Conservation (phyloP, 1,140 invertebrate species). For the Drosophila funebris region DNA sequence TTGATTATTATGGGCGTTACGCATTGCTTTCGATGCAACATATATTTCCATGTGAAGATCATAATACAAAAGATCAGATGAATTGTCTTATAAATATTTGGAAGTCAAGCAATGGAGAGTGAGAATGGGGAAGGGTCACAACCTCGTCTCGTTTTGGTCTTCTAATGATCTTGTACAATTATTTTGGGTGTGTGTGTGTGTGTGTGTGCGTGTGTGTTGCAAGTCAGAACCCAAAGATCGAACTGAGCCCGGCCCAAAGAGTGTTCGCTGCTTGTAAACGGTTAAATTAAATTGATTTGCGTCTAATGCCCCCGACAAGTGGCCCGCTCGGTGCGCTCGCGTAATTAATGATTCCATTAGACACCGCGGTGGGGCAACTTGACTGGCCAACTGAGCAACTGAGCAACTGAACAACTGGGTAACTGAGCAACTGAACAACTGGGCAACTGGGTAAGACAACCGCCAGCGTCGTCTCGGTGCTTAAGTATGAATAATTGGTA, state of each 20-base stretch:
- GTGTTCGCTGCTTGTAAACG: conserved; percentile 79
- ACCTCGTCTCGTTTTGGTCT: conserved; percentile 5
- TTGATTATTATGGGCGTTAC: conserved; percentile 25
- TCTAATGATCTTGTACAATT: conserved; percentile 80
- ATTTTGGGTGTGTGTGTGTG: conserved; percentile 32
- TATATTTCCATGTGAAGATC: conserved; percentile 11
- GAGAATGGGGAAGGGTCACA: neutral
- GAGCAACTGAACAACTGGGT: neutral
- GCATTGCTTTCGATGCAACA: conserved; percentile 6
- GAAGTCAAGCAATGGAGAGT: conserved; percentile 46
- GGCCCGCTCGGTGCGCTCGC: conserved; percentile 59
- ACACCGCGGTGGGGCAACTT: conserved; percentile 54
- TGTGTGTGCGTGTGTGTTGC: neutral
- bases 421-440: conserved; percentile 13
- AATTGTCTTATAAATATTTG: conserved; percentile 81
- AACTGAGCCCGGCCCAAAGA: conserved; percentile 27
- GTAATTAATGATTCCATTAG: conserved; percentile 82
- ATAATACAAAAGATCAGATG: conserved; percentile 45
- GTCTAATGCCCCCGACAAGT: conserved; percentile 80
- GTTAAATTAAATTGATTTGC: conserved; percentile 83
- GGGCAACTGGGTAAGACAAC: conserved; percentile 4
- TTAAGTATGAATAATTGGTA: conserved; percentile 83
- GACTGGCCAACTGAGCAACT: neutral
- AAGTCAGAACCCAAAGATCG: conserved; percentile 45
- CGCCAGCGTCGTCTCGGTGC: conserved; percentile 65